These are phyloP conservation scores for Pempheris klunzingeri DNA, from an alignment of 2,797 vertebrate genomes.

Conservation along the genomic window DNA sequence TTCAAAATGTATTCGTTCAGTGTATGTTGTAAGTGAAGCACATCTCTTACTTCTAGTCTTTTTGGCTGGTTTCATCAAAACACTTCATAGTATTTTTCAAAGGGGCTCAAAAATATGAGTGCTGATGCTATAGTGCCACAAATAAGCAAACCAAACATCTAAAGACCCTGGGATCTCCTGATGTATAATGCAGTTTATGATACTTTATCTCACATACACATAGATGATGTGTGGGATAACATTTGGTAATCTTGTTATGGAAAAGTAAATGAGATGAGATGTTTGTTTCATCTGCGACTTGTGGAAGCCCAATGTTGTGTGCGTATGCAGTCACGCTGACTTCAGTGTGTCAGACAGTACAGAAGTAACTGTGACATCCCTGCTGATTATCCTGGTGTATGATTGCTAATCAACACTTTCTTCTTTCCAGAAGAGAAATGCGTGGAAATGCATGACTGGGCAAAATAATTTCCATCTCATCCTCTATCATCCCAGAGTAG, in stretches of 20 bases:
- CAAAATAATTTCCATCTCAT: slow-evolving; percentile 46
- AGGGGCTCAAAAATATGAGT: background rate
- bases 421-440: slow-evolving; percentile 42
- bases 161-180: background rate
- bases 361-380: slow-evolving; percentile 36
- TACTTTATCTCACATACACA: background rate
- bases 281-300: slow-evolving; percentile 16
- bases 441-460: slow-evolving; percentile 36
- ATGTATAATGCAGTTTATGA: background rate
- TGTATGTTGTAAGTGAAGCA: background rate
- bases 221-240: background rate
- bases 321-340: background rate
- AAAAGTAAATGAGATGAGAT: background rate
- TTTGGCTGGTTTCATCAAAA: background rate
- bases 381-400: slow-evolving; percentile 35
- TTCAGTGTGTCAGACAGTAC: slow-evolving; percentile 15
- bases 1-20: background rate
- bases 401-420: slow-evolving; percentile 37
- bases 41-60: background rate
- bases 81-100: background rate
- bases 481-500: slow-evolving; percentile 12
- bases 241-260: background rate
- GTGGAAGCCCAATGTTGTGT: background rate
- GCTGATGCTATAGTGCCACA: background rate
- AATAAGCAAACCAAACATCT: background rate